phyloP scores from a whole-genome alignment of 2,888 invertebrate species.

The Heterodera filipjevi region DNA sequence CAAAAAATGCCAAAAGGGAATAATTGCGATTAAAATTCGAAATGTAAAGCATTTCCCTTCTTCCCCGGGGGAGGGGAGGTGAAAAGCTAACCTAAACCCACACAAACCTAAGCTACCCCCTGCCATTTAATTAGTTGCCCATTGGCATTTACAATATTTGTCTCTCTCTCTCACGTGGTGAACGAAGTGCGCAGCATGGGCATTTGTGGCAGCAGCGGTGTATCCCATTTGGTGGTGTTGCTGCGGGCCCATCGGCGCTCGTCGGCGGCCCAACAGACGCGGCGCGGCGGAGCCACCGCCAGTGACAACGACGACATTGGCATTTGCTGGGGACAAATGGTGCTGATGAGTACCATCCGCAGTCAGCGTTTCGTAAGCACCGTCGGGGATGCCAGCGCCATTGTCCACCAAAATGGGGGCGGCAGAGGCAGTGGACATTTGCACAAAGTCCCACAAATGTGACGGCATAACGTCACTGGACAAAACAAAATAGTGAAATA shows the following conservation, averaged over 20 bases:
- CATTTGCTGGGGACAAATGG: neutral
- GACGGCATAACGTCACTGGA: neutral
- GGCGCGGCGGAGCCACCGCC: neutral
- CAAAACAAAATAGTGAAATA: neutral
- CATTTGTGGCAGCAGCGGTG: neutral
- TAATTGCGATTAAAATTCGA: no score
- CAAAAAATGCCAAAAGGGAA: no score
- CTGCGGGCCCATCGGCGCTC: neutral
- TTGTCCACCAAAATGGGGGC: neutral
- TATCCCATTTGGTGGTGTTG: neutral
- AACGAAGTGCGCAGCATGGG: neutral
- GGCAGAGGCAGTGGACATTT: neutral
- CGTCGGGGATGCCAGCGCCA: neutral
- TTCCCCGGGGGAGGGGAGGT: no score
- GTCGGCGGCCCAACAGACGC: neutral
- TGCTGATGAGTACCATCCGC: neutral
- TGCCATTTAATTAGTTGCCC: no score
- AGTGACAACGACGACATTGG: neutral
- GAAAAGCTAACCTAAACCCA: no score
- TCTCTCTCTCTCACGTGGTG: neutral
- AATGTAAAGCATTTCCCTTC: no score
- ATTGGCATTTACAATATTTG: no score
- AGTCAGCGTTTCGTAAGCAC: neutral
- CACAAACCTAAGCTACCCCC: neutral
- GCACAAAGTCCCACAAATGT: conserved; percentile 3